Conservation (phyloP, 2,113 vertebrate species). For the Nibea coibor region DNA sequence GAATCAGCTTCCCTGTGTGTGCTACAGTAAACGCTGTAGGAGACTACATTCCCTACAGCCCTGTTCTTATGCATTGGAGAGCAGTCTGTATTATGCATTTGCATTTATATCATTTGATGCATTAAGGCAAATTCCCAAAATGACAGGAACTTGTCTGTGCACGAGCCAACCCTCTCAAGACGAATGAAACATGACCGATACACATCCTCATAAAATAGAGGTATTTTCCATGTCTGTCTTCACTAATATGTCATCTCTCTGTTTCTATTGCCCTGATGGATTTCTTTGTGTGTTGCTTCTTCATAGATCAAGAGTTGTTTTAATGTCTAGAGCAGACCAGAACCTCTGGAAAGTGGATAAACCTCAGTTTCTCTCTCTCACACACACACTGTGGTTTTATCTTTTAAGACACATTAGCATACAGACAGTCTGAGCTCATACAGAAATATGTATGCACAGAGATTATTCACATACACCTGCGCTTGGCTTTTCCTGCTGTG, state of each 20-base stretch:
- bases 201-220: conserved; percentile 39
- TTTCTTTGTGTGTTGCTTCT: conserved; percentile 24
- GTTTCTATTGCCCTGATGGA: conserved; percentile 39
- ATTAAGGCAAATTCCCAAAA: conserved; percentile 58
- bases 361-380: background rate
- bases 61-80: conserved; percentile 24
- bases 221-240: conserved; percentile 49
- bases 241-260: conserved; percentile 30
- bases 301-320: conserved; percentile 32
- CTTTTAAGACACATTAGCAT: conserved; percentile 6
- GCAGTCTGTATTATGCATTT: conserved; percentile 49
- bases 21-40: conserved; percentile 21
- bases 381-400: background rate
- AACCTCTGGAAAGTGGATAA: conserved; percentile 26
- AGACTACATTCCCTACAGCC: conserved; percentile 47
- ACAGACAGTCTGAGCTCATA: background rate
- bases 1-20: conserved; percentile 55
- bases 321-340: conserved; percentile 33
- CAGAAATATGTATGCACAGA: background rate
- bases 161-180: conserved; percentile 48
- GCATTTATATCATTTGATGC: conserved; percentile 59
- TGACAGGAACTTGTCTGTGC: conserved; percentile 63
- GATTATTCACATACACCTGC: conserved; percentile 43
- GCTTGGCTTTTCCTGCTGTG: conserved; percentile 28
- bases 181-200: conserved; percentile 38